Evolutionary conservation across 92 coral and sea anemone species (phyloP).

Genomic region (Epizoanthus ramosus): DNA sequence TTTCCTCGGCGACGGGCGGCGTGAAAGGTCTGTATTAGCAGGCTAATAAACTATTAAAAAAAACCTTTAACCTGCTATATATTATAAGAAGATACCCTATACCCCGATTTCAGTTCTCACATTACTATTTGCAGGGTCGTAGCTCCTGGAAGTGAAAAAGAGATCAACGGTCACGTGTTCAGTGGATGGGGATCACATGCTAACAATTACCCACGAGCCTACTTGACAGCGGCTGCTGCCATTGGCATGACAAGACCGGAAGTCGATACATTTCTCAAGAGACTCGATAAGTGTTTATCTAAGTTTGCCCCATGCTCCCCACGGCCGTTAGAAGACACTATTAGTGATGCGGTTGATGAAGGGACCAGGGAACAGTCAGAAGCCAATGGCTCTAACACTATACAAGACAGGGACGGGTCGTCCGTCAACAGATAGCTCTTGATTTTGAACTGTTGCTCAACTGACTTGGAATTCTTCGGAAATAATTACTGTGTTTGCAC

Average conservation of each 20-base stretch:
- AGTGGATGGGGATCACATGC: conserved; percentile 98
- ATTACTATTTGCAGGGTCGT: conserved; percentile 69
- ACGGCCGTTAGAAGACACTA: conserved; percentile 11
- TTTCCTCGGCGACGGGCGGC: no score
- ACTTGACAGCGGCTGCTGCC: conserved; percentile 97
- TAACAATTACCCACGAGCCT: conserved; percentile 82
- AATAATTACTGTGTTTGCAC: no score
- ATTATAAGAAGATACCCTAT: background rate
- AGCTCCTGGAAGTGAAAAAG: conserved; percentile 81
- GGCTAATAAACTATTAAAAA: no score
- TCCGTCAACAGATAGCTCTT: conserved; percentile 11
- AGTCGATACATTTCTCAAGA: conserved; percentile 87
- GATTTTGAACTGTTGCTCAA: background rate
- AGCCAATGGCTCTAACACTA: background rate
- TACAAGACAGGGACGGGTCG: conserved; percentile 5
- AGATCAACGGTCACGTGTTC: conserved; percentile 89
- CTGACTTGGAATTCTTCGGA: no score
- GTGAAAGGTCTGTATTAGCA: no score
- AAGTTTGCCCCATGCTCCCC: conserved; percentile 51
- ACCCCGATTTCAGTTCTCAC: background rate
- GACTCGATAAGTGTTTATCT: conserved; percentile 88
- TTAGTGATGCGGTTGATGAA: background rate
- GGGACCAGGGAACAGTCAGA: background rate
- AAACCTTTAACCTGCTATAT: background rate
- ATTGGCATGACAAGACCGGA: conserved; percentile 93